Evolutionary conservation across 2,113 vertebrate species (phyloP).

Genomic region (Ictalurus punctatus): DNA sequence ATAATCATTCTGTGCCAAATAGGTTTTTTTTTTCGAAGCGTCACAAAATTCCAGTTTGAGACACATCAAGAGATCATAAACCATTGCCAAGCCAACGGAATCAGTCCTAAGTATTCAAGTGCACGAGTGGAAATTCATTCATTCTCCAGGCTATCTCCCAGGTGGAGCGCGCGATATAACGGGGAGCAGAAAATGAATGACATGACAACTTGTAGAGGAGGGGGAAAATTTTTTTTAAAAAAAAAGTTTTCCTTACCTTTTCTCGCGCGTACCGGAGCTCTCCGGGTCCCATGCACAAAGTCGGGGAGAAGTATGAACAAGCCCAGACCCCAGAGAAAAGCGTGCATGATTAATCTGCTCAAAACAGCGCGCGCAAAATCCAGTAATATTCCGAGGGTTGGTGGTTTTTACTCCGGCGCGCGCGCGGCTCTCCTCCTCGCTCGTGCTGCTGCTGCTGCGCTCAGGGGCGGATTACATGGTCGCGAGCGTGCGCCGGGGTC

Average conservation of each 20-base stretch:
- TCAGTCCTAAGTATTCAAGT: not conserved
- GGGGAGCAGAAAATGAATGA: slow-evolving; percentile 36
- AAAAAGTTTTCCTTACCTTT: slow-evolving; percentile 78
- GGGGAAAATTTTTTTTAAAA: not conserved
- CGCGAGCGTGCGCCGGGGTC: slow-evolving; percentile 68
- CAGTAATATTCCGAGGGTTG: not conserved
- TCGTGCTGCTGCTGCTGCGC: not conserved
- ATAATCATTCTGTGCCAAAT: not conserved
- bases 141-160: slow-evolving; percentile 56
- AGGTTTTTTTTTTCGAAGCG: not conserved
- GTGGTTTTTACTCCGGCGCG: slow-evolving; percentile 52
- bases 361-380: slow-evolving; percentile 27
- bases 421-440: not conserved
- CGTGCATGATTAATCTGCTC: slow-evolving; percentile 82
- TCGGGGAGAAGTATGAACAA: slow-evolving; percentile 81
- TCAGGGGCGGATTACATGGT: slow-evolving; percentile 58
- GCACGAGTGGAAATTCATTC: slow-evolving; percentile 67
- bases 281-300: slow-evolving; percentile 76
- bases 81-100: not conserved
- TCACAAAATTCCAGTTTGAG: not conserved
- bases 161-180: slow-evolving; percentile 38
- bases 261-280: slow-evolving; percentile 76
- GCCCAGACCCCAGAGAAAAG: slow-evolving; percentile 87
- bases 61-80: not conserved
- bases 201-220: not conserved